These are phyloP conservation scores for Caloenas nicobarica DNA, from an alignment of 2,113 vertebrate species.

Conservation along the genomic window DNA sequence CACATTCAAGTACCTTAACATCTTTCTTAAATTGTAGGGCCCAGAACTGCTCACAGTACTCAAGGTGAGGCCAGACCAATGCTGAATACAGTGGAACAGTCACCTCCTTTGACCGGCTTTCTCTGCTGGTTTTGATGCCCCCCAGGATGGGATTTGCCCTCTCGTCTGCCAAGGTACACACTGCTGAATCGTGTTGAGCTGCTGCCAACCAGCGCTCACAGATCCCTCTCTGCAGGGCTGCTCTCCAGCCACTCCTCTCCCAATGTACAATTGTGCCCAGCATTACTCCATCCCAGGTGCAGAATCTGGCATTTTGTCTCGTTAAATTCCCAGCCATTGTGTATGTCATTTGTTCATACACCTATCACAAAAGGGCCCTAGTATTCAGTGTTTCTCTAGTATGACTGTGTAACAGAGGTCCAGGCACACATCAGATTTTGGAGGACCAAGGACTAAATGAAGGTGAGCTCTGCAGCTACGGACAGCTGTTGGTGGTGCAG, in stretches of 20 bases:
- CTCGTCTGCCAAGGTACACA: background rate
- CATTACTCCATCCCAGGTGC: background rate
- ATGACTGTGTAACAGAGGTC: background rate
- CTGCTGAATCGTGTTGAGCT: background rate
- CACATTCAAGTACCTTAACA: no score
- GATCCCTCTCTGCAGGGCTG: background rate
- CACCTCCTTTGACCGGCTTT: accelerated
- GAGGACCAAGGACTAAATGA: background rate
- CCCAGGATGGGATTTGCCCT: accelerated
- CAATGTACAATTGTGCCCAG: background rate
- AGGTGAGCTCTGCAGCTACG: background rate
- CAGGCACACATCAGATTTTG: background rate
- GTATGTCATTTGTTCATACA: background rate
- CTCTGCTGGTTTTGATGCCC: background rate
- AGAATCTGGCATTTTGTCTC: background rate
- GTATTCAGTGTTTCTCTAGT: background rate
- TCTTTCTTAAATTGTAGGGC: no score
- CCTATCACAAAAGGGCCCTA: background rate
- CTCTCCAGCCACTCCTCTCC: background rate
- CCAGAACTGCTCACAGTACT: no score
- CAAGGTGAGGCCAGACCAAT: no score
- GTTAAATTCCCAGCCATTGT: background rate
- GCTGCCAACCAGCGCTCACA: background rate
- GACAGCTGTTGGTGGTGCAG: background rate
- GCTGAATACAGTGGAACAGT: background rate